Evolutionary conservation across 2,888 invertebrate genomes (phyloP).

Genomic region (Caenorhabditis sinica): DNA sequence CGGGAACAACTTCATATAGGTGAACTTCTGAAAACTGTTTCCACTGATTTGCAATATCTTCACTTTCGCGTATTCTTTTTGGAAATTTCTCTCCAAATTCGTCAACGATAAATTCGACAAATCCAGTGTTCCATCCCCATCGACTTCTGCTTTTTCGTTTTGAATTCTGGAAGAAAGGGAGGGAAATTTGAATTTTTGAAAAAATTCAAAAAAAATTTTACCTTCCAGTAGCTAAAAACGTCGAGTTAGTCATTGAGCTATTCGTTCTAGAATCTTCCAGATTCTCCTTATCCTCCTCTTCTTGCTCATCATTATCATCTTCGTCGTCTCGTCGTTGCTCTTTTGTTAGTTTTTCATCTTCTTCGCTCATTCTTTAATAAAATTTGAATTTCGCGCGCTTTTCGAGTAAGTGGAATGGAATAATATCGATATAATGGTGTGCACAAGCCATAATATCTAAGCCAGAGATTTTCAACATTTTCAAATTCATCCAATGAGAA

Average conservation of each 20-base stretch:
- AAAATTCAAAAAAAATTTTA: constrained; percentile 3
- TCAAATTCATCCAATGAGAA: constrained; percentile 41
- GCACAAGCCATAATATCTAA: neutral
- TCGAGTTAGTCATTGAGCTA: constrained; percentile 58
- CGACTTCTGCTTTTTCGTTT: constrained; percentile 52
- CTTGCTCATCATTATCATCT: too few relatives aligned
- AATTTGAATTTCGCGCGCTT: neutral
- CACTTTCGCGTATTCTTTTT: constrained; percentile 50
- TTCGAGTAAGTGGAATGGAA: neutral
- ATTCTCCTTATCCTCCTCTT: constrained; percentile 63
- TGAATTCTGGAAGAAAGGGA: constrained; percentile 32
- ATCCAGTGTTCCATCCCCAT: constrained; percentile 50
- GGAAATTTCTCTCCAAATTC: constrained; percentile 50
- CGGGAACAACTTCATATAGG: constrained; percentile 52
- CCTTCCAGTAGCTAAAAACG: constrained; percentile 32
- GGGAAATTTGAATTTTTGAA: too few relatives aligned
- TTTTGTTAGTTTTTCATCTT: constrained; percentile 27
- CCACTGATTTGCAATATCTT: constrained; percentile 28
- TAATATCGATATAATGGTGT: constrained; percentile 22
- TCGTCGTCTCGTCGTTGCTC: neutral
- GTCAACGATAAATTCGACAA: constrained; percentile 49
- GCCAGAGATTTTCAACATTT: constrained; percentile 37
- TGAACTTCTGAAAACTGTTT: constrained; percentile 38
- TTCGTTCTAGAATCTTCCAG: constrained; percentile 52
- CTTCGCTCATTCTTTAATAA: constrained; percentile 37